Evolutionary conservation across 2,113 vertebrate genomes (phyloP), one percentile per base, ranked within the genome.

Genomic region (Prionailurus viverrinus): DNA sequence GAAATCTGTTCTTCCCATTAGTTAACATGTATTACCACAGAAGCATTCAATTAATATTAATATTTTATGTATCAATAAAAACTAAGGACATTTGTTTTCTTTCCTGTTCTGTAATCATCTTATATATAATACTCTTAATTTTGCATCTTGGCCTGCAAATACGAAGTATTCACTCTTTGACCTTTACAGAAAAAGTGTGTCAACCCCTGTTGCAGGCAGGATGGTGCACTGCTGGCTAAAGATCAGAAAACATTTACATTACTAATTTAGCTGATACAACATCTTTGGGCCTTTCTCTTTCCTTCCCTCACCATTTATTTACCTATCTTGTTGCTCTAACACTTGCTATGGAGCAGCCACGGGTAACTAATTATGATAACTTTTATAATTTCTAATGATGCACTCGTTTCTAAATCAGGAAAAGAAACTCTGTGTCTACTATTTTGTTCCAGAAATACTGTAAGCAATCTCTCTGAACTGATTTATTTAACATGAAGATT

Each of bases 371-470:
- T 23, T 61, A 61, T 23, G 16, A 55, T 63, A 89, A 79, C 29
- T 93, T 94, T 87, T 31, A 87, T 21, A 83, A 48, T 79, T n/a
- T 84, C 31, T 74, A 95, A 82, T 69, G 27, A 94, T 9, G 81
- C 81, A 36, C 21, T 69, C 73, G 14, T 71, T 91, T 94, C 36
- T 87, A 53, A 76, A 80, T 51, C 8, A 91, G 41, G 4, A 76
- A 5, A 79, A 92, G 45, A 96, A 68, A 80, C 9, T 63, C 5
- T 11, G 4, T 25, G 27, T 71, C 23, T 86, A 76, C 13, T 63
- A 3, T 96, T 63, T 87, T 25, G 7, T 19, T 71, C 31, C 79
- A 73, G 16, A 91, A 79, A 48, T 65, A 78, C 12, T 68, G 16
- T 45, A 83, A 91, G 11, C 12, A 84, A 66, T 41, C 12, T 78